phyloP scores from a whole-genome alignment of 2,797 vertebrate genomes.

The Hirundo rustica region DNA sequence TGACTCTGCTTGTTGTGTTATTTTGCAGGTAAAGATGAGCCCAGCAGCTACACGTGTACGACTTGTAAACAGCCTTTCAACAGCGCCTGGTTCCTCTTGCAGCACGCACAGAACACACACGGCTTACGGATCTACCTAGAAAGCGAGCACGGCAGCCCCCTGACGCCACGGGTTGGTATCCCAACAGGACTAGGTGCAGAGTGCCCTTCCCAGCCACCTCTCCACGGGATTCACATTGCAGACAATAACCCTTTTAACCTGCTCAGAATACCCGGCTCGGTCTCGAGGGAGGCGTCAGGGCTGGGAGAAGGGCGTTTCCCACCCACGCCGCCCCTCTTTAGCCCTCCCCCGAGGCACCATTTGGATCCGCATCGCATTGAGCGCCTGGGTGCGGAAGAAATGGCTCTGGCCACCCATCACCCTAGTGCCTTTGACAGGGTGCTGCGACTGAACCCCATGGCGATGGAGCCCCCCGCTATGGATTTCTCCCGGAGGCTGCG shows the following conservation, averaged over 20 bases:
- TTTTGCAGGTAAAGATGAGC: slow-evolving; percentile 97
- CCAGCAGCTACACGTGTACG: slow-evolving; percentile 98
- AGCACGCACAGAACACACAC: slow-evolving; percentile 98
- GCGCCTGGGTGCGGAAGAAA: slow-evolving; percentile 97
- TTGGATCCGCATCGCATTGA: slow-evolving; percentile 95
- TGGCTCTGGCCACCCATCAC: slow-evolving; percentile 98
- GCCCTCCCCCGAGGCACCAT: slow-evolving; percentile 97
- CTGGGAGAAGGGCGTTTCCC: slow-evolving; percentile 95
- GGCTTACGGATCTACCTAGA: slow-evolving; percentile 99
- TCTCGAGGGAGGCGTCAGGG: slow-evolving; percentile 87
- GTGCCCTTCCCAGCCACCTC: slow-evolving; percentile 94
- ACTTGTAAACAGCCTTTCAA: slow-evolving; percentile 98
- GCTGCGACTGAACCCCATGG: slow-evolving; percentile 96
- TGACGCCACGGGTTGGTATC: slow-evolving; percentile 95
- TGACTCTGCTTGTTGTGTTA: slow-evolving; percentile 75
- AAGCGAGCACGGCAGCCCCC: slow-evolving; percentile 96
- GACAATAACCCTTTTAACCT: slow-evolving; percentile 99
- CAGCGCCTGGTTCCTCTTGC: slow-evolving; percentile 98
- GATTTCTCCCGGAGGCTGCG: slow-evolving; percentile 99
- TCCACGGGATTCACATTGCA: slow-evolving; percentile 98
- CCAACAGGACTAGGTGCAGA: slow-evolving; percentile 94
- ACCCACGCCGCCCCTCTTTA: slow-evolving; percentile 97
- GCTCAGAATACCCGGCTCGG: slow-evolving; percentile 94
- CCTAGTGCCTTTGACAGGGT: slow-evolving; percentile 98
- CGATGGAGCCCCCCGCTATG: slow-evolving; percentile 94